phyloP scores from a whole-genome alignment of 1,140 invertebrate genomes.

The Ips typographus region DNA sequence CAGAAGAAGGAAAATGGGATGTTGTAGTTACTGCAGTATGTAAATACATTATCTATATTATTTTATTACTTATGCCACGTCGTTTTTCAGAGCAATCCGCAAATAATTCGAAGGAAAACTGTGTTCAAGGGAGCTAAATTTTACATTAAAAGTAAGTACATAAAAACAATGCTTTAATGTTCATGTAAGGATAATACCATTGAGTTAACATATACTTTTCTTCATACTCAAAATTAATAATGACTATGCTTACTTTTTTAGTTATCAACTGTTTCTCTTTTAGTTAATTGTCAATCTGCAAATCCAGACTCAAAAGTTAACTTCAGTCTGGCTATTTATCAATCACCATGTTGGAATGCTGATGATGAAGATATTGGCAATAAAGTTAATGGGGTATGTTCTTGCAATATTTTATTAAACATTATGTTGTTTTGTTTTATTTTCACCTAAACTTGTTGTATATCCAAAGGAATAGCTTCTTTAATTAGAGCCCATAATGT shows the following conservation, averaged over 20 bases:
- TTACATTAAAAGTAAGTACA: constrained; percentile 50
- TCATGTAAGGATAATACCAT: constrained; percentile 5
- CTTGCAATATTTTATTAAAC: background rate
- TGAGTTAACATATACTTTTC: constrained; percentile 9
- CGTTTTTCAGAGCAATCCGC: constrained; percentile 44
- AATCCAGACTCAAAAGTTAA: constrained; percentile 38
- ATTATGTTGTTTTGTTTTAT: background rate
- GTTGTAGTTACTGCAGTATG: constrained; percentile 46
- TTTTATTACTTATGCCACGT: constrained; percentile 7
- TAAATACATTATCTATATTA: constrained; percentile 21
- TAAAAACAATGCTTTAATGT: background rate
- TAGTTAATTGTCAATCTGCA: constrained; percentile 48
- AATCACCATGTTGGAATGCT: constrained; percentile 47
- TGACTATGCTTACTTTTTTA: background rate
- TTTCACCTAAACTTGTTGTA: too few relatives aligned
- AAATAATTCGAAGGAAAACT: constrained; percentile 50
- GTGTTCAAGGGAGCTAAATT: constrained; percentile 52
- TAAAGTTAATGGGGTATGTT: background rate
- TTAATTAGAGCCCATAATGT: too few relatives aligned
- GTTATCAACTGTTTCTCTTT: constrained; percentile 13
- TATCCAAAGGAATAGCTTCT: too few relatives aligned
- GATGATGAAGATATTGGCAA: constrained; percentile 23
- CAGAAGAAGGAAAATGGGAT: constrained; percentile 53
- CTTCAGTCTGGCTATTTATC: constrained; percentile 45
- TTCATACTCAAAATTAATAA: background rate